Evolutionary conservation across 1,140 invertebrate species (phyloP), one percentile per base, ranked within the genome.

Genomic region (Drosophila biarmipes): DNA sequence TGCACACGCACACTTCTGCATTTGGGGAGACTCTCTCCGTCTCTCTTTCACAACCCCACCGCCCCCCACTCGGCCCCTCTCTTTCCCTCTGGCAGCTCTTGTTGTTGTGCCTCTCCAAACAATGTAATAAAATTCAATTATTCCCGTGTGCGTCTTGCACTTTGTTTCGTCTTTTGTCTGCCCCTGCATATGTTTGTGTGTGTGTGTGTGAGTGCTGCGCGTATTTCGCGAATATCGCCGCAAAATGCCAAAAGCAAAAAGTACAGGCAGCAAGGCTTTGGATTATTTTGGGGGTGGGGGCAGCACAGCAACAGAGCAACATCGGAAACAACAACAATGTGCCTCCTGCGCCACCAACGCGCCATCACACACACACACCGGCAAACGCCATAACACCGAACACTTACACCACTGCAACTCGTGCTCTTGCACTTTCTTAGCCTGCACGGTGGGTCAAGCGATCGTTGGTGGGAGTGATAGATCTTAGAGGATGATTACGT

Each of bases 81-180:
- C 48, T 66, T 34, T 78, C 52, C 49, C 51, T 73, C 57, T 49
- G 10, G 40, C 40, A 43, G 15, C 40, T 19, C 15, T 19, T 43
- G 40, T 43, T 86, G 78, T 81, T 79, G 71, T 56, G 81, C 75
- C 90, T 85, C 84, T 85, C 66, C 90, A 91, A 91, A 90, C 90
- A 91, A 91, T 91, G 90, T 91, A 91, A 91, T 91, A 91, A 91
- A 91, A 91, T 91, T 91, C 90, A 91, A 91, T 91, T 91, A 91
- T 91, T 91, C 85, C 91, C 84, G 61, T 86, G 71, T 90, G 72
- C 90, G 87, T 90, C 87, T 91, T 91, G 86, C 90, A 91, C 78
- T 91, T 91, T 91, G 90, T 91, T 91, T 91, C 90, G 82, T 81
- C 90, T 91, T 91, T 91, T 91, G 78, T 82, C 71, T 57, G 64